Percentiles rank a stretch among this genome's conserved stretches.
phyloP scores from a whole-genome alignment of 2,888 invertebrate genomes.

The Hirtodrosophila cameraria region DNA sequence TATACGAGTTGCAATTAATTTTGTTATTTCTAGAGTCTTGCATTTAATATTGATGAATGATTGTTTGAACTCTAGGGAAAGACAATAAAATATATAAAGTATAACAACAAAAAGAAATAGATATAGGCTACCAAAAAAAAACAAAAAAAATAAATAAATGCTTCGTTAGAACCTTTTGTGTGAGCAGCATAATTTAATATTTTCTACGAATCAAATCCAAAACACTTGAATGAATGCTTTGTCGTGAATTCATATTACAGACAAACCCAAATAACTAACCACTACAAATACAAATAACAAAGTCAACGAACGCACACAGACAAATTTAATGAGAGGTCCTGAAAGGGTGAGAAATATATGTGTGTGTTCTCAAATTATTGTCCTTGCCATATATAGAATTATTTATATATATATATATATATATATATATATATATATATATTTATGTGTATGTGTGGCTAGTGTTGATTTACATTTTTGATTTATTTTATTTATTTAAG shows the following conservation, averaged over 20 bases:
- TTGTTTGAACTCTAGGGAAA: conserved; percentile 26
- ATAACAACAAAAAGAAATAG: not conserved
- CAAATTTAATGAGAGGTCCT: conserved; percentile 65
- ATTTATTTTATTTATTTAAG: conserved; percentile 79
- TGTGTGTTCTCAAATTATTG: conserved; percentile 59
- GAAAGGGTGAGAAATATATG: conserved; percentile 25
- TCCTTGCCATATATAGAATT: conserved; percentile 23
- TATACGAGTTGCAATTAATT: conserved; percentile 42
- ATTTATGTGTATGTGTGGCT: conserved; percentile 18
- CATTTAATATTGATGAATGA: conserved; percentile 55
- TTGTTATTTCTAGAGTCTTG: conserved; percentile 25
- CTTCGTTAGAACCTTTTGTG: conserved; percentile 76
- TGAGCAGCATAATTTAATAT: conserved; percentile 70
- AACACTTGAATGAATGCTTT: conserved; percentile 68
- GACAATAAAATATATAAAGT: conserved; percentile 26
- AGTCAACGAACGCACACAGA: conserved; percentile 51
- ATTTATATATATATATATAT: not conserved
- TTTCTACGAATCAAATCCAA: conserved; percentile 45
- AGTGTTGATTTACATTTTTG: conserved; percentile 79
- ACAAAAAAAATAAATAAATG: conserved; percentile 64
- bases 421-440: conserved; percentile 3
- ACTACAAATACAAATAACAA: conserved; percentile 54
- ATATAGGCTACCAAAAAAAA: not conserved
- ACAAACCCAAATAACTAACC: conserved; percentile 69
- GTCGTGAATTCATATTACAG: conserved; percentile 71